phyloP scores from a whole-genome alignment of 1,140 invertebrate species.

The Pteromalus puparum region DNA sequence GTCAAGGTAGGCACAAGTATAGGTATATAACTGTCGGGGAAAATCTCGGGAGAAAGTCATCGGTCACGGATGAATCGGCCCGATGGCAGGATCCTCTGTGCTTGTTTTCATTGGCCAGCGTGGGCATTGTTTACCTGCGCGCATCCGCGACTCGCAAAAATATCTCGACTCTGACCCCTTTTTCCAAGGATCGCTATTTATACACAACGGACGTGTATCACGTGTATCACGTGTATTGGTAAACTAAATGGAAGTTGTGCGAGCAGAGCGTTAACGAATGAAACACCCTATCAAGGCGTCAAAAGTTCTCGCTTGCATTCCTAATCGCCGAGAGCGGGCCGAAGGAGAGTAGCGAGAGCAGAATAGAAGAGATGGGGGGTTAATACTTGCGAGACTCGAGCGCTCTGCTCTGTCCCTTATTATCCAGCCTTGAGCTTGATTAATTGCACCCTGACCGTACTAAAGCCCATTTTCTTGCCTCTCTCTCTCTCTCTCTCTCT shows the following conservation, averaged over 20 bases:
- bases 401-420: slow-evolving; percentile 48
- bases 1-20: no score
- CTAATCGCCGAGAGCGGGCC: slow-evolving; percentile 11
- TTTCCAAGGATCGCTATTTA: not conserved
- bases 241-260: no score
- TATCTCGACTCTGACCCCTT: not conserved
- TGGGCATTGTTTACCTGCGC: not conserved
- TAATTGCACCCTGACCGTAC: slow-evolving; percentile 49
- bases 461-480: slow-evolving; percentile 47
- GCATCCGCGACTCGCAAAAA: slow-evolving; percentile 12
- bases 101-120: slow-evolving; percentile 16
- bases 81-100: not conserved
- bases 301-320: not conserved
- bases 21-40: not conserved
- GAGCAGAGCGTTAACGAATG: no score
- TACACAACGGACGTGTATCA: no score
- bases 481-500: slow-evolving; percentile 40
- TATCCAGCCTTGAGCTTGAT: slow-evolving; percentile 53
- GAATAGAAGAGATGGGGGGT: slow-evolving; percentile 28
- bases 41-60: not conserved
- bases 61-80: slow-evolving; percentile 6
- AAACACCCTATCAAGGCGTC: no score
- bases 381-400: slow-evolving; percentile 35
- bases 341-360: not conserved
- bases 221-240: no score